These are phyloP conservation scores for Molossus alvarezi DNA, from an alignment of 2,797 vertebrate species.

Conservation along the genomic window DNA sequence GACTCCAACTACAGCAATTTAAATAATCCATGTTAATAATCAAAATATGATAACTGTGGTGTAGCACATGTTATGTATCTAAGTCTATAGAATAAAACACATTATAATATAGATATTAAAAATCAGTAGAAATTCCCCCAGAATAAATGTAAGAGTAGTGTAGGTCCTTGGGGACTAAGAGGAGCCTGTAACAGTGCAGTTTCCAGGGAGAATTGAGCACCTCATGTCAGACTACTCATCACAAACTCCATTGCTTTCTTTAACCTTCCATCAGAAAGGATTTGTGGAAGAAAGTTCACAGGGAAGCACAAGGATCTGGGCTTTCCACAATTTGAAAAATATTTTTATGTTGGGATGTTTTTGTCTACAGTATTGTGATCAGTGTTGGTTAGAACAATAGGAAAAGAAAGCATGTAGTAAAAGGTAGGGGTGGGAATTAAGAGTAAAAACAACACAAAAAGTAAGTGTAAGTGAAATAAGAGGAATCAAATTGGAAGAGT, in stretches of 20 bases:
- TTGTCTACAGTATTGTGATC: neutral
- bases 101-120: neutral
- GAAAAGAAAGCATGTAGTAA: neutral
- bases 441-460: conserved; percentile 16
- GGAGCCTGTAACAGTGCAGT: neutral
- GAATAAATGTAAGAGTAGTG: conserved; percentile 29
- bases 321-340: neutral
- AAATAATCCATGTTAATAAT: neutral
- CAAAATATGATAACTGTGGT: neutral
- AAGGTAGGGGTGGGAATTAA: conserved; percentile 8
- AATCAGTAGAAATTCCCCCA: neutral
- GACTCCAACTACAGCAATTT: neutral
- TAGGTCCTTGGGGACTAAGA: neutral
- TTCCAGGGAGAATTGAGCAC: neutral
- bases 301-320: neutral
- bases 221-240: neutral
- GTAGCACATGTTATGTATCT: neutral
- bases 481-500: neutral
- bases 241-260: neutral
- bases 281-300: conserved; percentile 33
- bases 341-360: conserved; percentile 25
- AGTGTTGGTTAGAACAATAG: conserved; percentile 33
- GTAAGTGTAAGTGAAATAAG: neutral
- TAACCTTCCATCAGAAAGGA: neutral
- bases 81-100: neutral